A percentile compares a stretch with the other conserved stretches of the same genome.
phyloP scores from a whole-genome alignment of 2,797 vertebrate species.

The Uromys caudimaculatus region DNA sequence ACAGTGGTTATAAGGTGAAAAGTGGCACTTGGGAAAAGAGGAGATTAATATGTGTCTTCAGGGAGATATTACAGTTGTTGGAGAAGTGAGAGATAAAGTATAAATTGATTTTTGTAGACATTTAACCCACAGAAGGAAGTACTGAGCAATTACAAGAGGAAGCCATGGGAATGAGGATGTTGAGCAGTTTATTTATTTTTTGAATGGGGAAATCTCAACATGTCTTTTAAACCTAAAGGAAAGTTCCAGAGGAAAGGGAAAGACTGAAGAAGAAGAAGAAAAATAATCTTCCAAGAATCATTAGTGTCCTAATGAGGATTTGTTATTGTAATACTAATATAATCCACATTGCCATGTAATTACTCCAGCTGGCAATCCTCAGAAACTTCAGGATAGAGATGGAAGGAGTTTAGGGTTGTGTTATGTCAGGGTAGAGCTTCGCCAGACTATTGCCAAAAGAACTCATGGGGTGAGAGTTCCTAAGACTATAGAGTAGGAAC shows the following conservation, averaged over 20 bases:
- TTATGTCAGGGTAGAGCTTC: not conserved
- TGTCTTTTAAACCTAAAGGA: slow-evolving; percentile 9
- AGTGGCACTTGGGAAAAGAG: not conserved
- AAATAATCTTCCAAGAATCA: not conserved
- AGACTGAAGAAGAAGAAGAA: slow-evolving; percentile 24
- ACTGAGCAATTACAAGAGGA: not conserved
- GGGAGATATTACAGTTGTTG: not conserved
- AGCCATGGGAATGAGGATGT: not conserved
- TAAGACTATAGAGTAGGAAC: not conserved
- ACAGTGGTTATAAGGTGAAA: slow-evolving; percentile 14
- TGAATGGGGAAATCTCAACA: slow-evolving; percentile 5
- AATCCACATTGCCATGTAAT: not conserved
- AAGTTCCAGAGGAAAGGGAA: not conserved
- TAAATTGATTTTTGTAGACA: slow-evolving; percentile 45
- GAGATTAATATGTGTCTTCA: not conserved
- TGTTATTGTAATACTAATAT: not conserved
- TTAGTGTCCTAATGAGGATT: not conserved
- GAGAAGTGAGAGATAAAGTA: not conserved
- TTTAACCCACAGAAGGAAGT: slow-evolving; percentile 4
- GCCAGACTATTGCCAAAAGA: not conserved
- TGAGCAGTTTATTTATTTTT: slow-evolving; percentile 20
- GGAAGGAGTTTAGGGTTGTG: not conserved
- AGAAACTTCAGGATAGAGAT: not conserved
- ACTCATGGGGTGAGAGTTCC: not conserved
- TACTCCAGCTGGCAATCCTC: not conserved